phyloP scores from a whole-genome alignment of 2,113 vertebrate genomes.

The Daphoenositta chrysoptera region DNA sequence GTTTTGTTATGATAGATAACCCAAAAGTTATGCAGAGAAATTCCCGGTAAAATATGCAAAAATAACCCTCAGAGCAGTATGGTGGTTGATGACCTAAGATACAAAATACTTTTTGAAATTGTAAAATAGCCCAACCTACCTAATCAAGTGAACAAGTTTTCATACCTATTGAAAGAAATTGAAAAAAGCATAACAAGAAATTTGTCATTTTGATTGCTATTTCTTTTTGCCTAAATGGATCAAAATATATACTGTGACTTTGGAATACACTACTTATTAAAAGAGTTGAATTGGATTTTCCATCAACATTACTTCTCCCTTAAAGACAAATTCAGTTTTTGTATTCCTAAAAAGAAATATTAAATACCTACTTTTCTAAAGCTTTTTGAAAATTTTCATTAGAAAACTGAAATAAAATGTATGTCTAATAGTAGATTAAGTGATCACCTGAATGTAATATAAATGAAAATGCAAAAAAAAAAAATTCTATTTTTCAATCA shows the following conservation, averaged over 20 bases:
- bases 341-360: background rate
- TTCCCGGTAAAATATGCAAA: background rate
- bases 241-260: background rate
- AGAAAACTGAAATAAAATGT: background rate
- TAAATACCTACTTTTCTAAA: background rate
- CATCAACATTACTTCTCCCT: background rate
- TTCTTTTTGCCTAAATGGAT: background rate
- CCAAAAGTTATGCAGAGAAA: background rate
- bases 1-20: background rate
- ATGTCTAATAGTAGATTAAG: background rate
- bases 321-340: background rate
- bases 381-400: background rate
- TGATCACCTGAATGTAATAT: background rate
- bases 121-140: background rate
- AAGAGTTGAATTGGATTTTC: background rate
- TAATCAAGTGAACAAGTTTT: background rate
- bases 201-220: background rate
- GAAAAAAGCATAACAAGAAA: background rate
- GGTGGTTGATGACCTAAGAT: background rate
- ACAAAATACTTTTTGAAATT: background rate
- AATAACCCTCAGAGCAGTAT: background rate
- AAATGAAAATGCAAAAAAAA: background rate
- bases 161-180: background rate
- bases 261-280: background rate
- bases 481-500: background rate